These are phyloP conservation scores for Threskiornis aethiopicus DNA, from an alignment of 2,797 vertebrate species.

Conservation along the genomic window DNA sequence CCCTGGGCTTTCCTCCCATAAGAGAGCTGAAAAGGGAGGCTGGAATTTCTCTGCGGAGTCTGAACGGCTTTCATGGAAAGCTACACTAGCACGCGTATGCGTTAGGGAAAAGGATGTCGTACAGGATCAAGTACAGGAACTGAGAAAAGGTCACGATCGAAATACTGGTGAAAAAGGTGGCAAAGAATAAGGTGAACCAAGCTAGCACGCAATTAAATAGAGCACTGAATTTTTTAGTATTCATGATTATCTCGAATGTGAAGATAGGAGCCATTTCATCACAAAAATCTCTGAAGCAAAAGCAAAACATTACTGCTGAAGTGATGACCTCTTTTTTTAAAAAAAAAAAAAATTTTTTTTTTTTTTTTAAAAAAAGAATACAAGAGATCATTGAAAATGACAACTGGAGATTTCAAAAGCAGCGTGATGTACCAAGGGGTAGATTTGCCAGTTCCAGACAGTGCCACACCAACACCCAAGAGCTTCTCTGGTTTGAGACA, in stretches of 20 bases:
- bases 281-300: background rate
- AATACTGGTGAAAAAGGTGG: background rate
- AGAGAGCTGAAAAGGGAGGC: background rate
- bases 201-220: background rate
- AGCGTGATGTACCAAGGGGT: background rate
- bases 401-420: background rate
- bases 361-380: background rate
- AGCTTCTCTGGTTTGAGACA: background rate
- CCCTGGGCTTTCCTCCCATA: background rate
- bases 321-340: no score
- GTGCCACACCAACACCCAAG: background rate
- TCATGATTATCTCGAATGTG: background rate
- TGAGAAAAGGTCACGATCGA: background rate
- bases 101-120: background rate
- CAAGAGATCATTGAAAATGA: background rate
- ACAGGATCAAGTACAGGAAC: background rate
- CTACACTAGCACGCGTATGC: fast-evolving
- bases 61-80: background rate
- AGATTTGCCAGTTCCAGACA: background rate
- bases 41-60: background rate
- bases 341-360: background rate
- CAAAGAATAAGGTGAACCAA: background rate
- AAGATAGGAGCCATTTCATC: background rate
- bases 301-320: background rate
- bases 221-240: background rate